A percentile compares a stretch with the other conserved stretches of the same genome.
These are phyloP conservation scores for Orchesella cincta DNA, from an alignment of 1,140 invertebrate genomes.

Conservation along the genomic window DNA sequence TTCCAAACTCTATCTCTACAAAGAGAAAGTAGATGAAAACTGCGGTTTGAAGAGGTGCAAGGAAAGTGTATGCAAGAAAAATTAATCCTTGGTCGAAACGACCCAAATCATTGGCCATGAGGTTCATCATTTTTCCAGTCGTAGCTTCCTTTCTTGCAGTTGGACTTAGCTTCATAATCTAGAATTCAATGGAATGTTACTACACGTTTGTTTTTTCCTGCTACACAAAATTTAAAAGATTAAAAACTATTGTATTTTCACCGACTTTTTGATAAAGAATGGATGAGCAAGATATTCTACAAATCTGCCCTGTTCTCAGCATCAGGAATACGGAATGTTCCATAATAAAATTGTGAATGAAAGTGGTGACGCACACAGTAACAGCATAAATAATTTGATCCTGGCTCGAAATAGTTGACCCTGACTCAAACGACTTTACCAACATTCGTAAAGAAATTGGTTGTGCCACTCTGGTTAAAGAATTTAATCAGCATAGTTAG, in stretches of 20 bases:
- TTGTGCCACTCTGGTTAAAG: conserved; percentile 51
- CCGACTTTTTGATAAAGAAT: conserved; percentile 78
- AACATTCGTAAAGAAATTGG: conserved; percentile 63
- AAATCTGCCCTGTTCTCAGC: conserved; percentile 72
- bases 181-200: background rate
- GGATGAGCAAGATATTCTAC: conserved; percentile 73
- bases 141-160: conserved; percentile 59
- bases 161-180: conserved; percentile 38
- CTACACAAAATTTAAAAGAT: background rate
- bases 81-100: conserved; percentile 60
- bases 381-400: conserved; percentile 63
- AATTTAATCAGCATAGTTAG: too few relatives aligned
- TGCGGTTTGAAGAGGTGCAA: conserved; percentile 57
- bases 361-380: conserved; percentile 62
- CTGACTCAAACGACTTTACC: conserved; percentile 58
- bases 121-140: conserved; percentile 62
- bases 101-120: conserved; percentile 63
- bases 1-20: conserved; percentile 57
- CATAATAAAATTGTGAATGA: conserved; percentile 37
- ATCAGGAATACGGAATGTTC: conserved; percentile 43
- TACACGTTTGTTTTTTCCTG: too few relatives aligned
- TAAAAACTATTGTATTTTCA: background rate
- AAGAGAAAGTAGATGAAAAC: conserved; percentile 58
- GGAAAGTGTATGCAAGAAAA: conserved; percentile 60
- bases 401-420: conserved; percentile 53